These are phyloP conservation scores for Troides aeacus DNA, from an alignment of 2,888 invertebrate genomes.

Conservation along the genomic window DNA sequence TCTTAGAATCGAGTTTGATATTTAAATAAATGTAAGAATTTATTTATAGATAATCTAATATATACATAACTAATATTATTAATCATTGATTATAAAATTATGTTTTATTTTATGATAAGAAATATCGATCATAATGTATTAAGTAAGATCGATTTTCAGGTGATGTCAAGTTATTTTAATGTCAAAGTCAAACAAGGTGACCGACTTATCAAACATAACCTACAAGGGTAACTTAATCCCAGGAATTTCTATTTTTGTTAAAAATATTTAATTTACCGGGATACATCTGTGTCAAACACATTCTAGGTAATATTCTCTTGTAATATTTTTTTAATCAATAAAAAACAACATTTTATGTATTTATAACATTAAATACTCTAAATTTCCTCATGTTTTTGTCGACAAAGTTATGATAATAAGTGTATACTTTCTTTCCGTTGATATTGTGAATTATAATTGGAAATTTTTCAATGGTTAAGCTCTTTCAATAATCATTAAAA, in stretches of 20 bases:
- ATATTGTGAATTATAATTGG: no score
- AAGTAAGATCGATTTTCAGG: not conserved
- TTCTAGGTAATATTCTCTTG: not conserved
- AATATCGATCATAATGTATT: not conserved
- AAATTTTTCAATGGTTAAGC: no score
- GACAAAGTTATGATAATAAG: not conserved
- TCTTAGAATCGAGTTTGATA: no score
- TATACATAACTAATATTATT: no score
- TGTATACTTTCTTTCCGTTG: not conserved
- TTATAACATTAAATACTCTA: not conserved
- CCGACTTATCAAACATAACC: conserved; percentile 29
- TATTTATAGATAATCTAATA: no score
- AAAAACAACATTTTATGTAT: not conserved
- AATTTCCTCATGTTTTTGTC: not conserved
- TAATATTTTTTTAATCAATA: not conserved
- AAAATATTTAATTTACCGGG: not conserved
- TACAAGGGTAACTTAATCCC: conserved; percentile 11
- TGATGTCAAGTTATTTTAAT: conserved; percentile 6
- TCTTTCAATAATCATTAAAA: no score
- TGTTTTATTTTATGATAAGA: not conserved
- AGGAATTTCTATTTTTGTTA: conserved; percentile 8
- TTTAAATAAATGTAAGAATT: no score
- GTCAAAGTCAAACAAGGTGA: conserved; percentile 26
- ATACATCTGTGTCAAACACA: not conserved
- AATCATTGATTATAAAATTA: not conserved